Evolutionary conservation across 2,797 vertebrate genomes (phyloP), one percentile per base, ranked within the genome.

Genomic region (Alca torda): DNA sequence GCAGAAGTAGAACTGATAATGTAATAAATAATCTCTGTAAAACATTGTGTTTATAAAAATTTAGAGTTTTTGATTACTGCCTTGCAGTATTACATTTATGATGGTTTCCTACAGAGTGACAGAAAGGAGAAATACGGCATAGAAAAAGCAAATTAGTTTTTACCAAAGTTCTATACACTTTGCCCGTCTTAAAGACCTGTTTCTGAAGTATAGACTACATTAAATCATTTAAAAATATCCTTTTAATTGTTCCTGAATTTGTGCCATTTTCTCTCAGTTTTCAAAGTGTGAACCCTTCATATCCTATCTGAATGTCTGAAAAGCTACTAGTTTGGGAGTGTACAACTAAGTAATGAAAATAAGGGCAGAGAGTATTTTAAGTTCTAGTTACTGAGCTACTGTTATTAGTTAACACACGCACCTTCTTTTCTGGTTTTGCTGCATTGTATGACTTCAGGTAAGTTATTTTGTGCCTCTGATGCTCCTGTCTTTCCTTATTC

Each of bases 1-100:
- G 68, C 51, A 81, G 68, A 93, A 68, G 43, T 63, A 57, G 63
- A 83, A 81, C 46, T 59, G 50, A 78, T 85, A 51, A 76, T 60
- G 37, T 74, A 84, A 90, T 91, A 96, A 94, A 88, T 94, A 93
- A 87, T 81, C 13, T 81, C 41, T 46, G 25, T 90, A 78, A 90
- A 95, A 83, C 59, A 64, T 45, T 92, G 18, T 54, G 20, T 89
- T 93, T 83, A 88, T 78, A 87, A 67, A 90, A 92, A 78, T 17
- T 28, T n/a, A 57, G 59, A 72, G 25, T 48, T 86, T 95, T 93
- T 85, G 48, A 67, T 93, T 95, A 83, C 41, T 92, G 24, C 28
- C 15, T 90, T 87, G 45, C 19, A 30, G 30, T 75, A 78, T 78
- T 90, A 89, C 93, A 93, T 94, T 90, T 80, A 87, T 73, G 18